Percentiles rank a stretch among this genome's conserved stretches.
Conservation (phyloP, 2,113 vertebrate species). For the Cardinalis cardinalis region DNA sequence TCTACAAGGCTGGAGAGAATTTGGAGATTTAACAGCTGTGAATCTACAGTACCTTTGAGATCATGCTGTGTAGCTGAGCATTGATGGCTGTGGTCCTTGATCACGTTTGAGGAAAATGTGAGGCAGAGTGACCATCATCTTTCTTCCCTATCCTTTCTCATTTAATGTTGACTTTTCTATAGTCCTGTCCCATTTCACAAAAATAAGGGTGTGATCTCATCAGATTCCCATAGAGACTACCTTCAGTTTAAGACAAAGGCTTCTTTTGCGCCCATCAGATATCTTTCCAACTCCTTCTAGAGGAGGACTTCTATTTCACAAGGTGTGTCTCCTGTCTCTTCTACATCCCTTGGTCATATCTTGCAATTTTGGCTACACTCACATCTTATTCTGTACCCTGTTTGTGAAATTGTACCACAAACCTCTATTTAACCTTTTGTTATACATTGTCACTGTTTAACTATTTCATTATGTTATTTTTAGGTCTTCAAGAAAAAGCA, state of each 20-base stretch:
- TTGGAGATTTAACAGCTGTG: neutral
- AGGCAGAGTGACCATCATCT: neutral
- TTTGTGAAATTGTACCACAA: neutral
- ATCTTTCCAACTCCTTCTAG: neutral
- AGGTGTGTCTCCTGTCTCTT: neutral
- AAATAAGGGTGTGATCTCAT: neutral
- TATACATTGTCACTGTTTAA: neutral
- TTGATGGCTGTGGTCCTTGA: neutral
- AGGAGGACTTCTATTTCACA: neutral
- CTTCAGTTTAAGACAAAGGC: neutral
- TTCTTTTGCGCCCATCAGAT: neutral
- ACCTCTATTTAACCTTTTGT: neutral
- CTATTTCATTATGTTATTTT: neutral
- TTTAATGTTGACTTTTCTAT: neutral
- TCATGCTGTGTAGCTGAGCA: neutral
- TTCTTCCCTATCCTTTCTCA: neutral
- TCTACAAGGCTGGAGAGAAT: neutral
- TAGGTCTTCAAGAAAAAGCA: neutral
- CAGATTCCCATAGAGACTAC: neutral
- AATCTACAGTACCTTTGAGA: neutral
- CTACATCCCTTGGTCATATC: neutral
- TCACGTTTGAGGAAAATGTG: neutral
- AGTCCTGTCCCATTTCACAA: neutral
- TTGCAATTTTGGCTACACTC: neutral
- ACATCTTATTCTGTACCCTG: rapidly evolving